Base-by-base conservation (phyloP, 2,113 vertebrate species). In the Pseudonaja textilis region DNA sequence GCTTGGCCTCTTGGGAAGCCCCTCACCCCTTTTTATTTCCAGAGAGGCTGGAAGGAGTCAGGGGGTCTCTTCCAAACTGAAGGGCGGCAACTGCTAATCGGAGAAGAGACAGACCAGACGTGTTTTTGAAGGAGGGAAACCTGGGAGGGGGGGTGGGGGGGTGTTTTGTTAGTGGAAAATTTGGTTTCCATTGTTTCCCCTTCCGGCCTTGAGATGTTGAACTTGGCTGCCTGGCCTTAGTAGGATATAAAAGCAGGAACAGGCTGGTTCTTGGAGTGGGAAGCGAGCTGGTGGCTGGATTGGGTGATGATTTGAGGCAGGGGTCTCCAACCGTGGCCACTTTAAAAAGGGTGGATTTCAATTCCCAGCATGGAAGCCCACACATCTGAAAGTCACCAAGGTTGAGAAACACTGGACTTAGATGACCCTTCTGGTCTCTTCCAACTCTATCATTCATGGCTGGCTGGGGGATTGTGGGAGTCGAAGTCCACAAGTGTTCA, bases 281-380 rank as follows among this genome's bases (percentile, higher is more conserved):
- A 23, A 3, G 22, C 8, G 0, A 34, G 54, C 18, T 34, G n/a
- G 0, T 2, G 2, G 4, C 16, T 39, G 69, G n/a, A 7, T 20
- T n/a, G 42, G 42, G 4, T 39, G 12, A 34, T 34, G n/a, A 7
- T 74, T n/a, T 74, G 69, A 74, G 29, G 61, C 26, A 14, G 29
- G 29, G 61, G 29, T 29, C 26, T 64, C 61, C 26, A 11, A 64
- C 3, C 3, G n/a, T 4, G 61, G 61, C 26, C 61, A 14, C 11
- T 64, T 14, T 29, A 14, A 14, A 64, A n/a, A n/a, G n/a, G 14
- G 26, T 26, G 26, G 23, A 52, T 11, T 87, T 26, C 85, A 87
- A 87, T 14, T 87, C 85, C 85, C 45, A 87, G 85, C 4, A 42
- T 87, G 7, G 47, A 47, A 47, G 47, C 8, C 47, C 47, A 47